Percentiles rank a stretch among this genome's conserved stretches.
These are phyloP conservation scores for Hippocampus kuda DNA, from an alignment of 2,797 vertebrate genomes.

Conservation along the genomic window DNA sequence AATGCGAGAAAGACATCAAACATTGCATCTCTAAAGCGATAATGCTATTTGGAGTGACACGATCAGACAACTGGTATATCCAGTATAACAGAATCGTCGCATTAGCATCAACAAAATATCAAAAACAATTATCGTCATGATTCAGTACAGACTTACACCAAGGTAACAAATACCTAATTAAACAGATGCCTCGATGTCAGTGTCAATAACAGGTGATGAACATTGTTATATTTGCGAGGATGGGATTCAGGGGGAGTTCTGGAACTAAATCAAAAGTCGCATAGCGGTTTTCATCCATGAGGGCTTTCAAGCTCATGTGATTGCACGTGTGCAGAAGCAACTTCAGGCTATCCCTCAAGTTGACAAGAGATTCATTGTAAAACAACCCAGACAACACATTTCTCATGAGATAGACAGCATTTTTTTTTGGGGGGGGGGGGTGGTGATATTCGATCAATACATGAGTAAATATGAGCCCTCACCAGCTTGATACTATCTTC, in stretches of 20 bases:
- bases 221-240: neutral
- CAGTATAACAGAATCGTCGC: neutral
- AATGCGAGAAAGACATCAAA: neutral
- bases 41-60: neutral
- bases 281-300: neutral
- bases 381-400: neutral
- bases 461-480: slow-evolving; percentile 31
- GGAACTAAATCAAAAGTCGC: neutral
- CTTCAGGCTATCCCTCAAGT: neutral
- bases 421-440: neutral
- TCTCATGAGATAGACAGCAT: neutral
- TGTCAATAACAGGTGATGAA: neutral
- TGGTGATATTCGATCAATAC: neutral
- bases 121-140: neutral
- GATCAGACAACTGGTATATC: neutral
- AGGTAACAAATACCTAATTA: neutral
- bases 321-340: neutral
- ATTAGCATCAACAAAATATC: neutral
- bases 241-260: neutral
- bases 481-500: slow-evolving; percentile 88
- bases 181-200: neutral
- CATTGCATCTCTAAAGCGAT: neutral
- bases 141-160: neutral
- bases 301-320: neutral
- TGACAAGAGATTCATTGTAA: neutral